Base-by-base conservation (phyloP, 1,140 invertebrate species). In the Eumaeus atala region DNA sequence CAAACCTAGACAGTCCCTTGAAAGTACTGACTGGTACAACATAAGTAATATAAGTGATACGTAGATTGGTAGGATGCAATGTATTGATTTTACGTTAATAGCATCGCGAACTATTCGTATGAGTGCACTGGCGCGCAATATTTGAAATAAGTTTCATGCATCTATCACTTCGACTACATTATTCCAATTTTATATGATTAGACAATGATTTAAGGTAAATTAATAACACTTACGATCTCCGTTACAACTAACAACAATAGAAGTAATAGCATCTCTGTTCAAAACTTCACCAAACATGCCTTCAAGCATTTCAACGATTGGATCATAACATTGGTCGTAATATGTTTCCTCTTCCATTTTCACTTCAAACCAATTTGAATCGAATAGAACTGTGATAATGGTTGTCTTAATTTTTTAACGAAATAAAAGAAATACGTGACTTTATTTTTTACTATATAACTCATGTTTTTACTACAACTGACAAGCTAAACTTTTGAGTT, bases 211-310 rank as follows among this genome's bases (percentile, higher is more conserved):
- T 28, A 3, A 28, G 21, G 2, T 2, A 28, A 44, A 9, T 14
- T 14, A 50, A 52, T 52, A 12, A 16, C 60, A 84, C 82, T 85
- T 68, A 85, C 82, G 51, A 59, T 83, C 70, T 17, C 77, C 79
- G 9, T 58, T 67, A 54, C 66, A 85, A 58, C 65, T 74, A 54
- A 78, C 74, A 11, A 78, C 68, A 21, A 85, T 61, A 35, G 69
- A 54, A 44, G 58, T 54, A 36, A 81, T 70, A 8, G 70, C 69
- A 54, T 85, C 77, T 64, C 58, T 64, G 57, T 42, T 70, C 38
- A 81, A 40, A 12, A 80, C 58, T 59, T 73, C 54, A 8, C 71
- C 72, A 56, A 84, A 84, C 54, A 79, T 75, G 47, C 59, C 69
- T 17, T 58, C 42, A 33, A 84, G 49, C 40, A 50, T 71, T n/a